A percentile compares a stretch with the other conserved stretches of the same genome.
Conservation (phyloP, 2,113 vertebrate species). For the Leucoraja erinaceus region DNA sequence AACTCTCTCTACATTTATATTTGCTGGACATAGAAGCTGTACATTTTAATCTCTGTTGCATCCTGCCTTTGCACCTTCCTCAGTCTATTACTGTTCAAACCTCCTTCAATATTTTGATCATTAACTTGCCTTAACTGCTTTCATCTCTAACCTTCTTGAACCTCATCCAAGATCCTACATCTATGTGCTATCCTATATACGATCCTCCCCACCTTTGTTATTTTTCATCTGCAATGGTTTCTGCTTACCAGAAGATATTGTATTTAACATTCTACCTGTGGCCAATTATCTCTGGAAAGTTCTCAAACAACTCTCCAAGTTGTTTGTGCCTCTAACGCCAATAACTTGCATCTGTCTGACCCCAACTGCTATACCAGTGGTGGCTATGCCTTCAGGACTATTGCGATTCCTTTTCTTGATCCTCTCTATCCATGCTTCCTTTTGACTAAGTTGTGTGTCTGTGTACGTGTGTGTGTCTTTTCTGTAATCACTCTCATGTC, state of each 20-base stretch:
- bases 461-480: no score
- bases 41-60: neutral
- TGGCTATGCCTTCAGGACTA: neutral
- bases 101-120: neutral
- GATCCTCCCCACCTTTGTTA: neutral
- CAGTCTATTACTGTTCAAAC: neutral
- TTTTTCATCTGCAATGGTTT: neutral
- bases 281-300: no score
- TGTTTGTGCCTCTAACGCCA: neutral
- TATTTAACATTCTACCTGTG: neutral
- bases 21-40: neutral
- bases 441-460: neutral
- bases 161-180: no score
- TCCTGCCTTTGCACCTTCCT: neutral
- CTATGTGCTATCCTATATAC: neutral
- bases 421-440: no score
- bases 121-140: neutral
- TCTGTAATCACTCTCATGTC: no score
- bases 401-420: no score
- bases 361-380: neutral
- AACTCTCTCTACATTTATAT: neutral
- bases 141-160: neutral
- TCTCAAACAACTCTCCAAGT: no score
- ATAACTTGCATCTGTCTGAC: neutral
- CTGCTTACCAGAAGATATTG: neutral